Percentiles rank a stretch among this genome's conserved stretches.
Evolutionary conservation across 2,888 invertebrate species (phyloP).

Genomic region (Belgica antarctica): DNA sequence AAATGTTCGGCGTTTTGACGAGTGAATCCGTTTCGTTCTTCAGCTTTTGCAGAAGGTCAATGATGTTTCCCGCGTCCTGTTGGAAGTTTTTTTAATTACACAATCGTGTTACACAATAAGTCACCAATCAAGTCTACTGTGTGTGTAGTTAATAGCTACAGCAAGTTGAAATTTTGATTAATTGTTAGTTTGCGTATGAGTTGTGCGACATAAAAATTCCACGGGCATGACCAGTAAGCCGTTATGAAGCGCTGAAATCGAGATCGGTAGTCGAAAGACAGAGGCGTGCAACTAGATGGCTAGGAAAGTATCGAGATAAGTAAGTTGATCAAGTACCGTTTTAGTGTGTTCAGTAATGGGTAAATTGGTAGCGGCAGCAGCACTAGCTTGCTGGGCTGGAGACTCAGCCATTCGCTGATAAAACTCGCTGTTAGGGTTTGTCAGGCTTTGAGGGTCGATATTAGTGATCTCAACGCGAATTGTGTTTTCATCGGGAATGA

Average conservation of each 20-base stretch:
- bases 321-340: conserved; percentile 53
- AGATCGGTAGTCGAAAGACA: not conserved
- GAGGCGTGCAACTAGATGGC: conserved; percentile 17
- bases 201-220: conserved; percentile 14
- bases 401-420: conserved; percentile 44
- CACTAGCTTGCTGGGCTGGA: not conserved
- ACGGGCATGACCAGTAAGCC: no score
- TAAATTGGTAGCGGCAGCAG: conserved; percentile 23
- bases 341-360: conserved; percentile 57
- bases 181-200: not conserved
- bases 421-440: conserved; percentile 56
- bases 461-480: conserved; percentile 62
- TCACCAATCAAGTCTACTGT: not conserved
- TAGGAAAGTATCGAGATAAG: conserved; percentile 48
- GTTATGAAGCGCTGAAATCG: conserved; percentile 9
- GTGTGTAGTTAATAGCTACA: not conserved
- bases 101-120: conserved; percentile 9
- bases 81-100: conserved; percentile 25
- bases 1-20: conserved; percentile 48
- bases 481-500: conserved; percentile 64
- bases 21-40: conserved; percentile 47
- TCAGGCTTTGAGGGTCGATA: conserved; percentile 62
- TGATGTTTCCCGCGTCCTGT: conserved; percentile 45
- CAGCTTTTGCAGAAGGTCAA: conserved; percentile 48
- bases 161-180: not conserved